These are phyloP conservation scores for Dryadula phaetusa DNA, from an alignment of 2,888 invertebrate species.

Conservation along the genomic window DNA sequence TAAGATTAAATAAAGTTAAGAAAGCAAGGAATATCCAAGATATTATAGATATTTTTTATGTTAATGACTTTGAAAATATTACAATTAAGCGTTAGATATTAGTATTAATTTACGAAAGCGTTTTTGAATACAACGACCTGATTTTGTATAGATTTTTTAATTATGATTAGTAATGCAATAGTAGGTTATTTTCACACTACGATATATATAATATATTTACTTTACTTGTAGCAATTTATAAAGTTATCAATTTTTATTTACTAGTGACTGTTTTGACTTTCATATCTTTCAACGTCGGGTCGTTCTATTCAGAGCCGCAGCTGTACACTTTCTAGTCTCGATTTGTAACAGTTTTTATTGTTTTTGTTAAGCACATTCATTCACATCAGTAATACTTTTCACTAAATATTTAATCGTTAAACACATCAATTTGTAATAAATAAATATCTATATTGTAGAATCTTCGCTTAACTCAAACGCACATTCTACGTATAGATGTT, in stretches of 20 bases:
- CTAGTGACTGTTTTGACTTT: neutral
- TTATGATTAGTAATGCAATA: conserved; percentile 4
- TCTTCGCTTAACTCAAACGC: conserved; percentile 38
- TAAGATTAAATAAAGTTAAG: conserved; percentile 70
- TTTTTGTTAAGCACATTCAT: conserved; percentile 36
- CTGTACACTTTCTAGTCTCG: conserved; percentile 81
- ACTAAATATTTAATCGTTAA: conserved; percentile 18
- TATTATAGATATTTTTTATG: conserved; percentile 70
- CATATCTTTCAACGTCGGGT: conserved; percentile 49
- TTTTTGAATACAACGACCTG: conserved; percentile 67
- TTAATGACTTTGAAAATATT: conserved; percentile 60
- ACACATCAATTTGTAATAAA: neutral
- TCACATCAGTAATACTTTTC: conserved; percentile 21
- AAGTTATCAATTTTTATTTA: neutral
- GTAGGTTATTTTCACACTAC: neutral
- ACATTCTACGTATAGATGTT: conserved; percentile 36
- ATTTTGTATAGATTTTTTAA: conserved; percentile 40
- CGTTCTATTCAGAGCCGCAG: conserved; percentile 65
- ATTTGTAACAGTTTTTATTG: conserved; percentile 53
- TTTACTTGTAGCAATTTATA: no score
- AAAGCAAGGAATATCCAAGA: conserved; percentile 81
- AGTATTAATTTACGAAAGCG: conserved; percentile 64
- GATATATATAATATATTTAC: neutral
- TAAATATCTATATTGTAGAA: neutral
- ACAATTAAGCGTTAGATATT: conserved; percentile 66